These are phyloP conservation scores for Nasonia oneida DNA, from an alignment of 2,888 invertebrate genomes.

Conservation along the genomic window DNA sequence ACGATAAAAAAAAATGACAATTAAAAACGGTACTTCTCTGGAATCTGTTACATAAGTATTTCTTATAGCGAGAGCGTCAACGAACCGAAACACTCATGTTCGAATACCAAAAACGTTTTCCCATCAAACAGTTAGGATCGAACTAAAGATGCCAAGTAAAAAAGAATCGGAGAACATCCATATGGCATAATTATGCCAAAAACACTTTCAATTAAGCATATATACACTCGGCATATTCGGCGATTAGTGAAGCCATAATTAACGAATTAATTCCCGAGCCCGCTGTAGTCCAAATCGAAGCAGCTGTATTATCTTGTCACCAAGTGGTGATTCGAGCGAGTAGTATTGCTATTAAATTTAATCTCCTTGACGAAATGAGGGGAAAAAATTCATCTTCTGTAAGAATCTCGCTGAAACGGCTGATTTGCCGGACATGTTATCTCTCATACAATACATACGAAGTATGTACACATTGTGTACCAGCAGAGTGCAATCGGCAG, in stretches of 20 bases:
- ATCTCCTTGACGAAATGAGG: neutral
- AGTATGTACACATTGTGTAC: neutral
- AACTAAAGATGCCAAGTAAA: neutral
- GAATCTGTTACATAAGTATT: no score
- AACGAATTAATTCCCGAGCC: neutral
- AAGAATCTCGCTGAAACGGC: neutral
- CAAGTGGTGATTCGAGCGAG: neutral
- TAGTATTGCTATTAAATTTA: neutral
- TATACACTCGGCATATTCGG: no score
- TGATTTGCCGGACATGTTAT: neutral
- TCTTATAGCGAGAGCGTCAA: no score
- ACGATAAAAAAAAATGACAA: no score
- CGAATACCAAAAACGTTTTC: no score
- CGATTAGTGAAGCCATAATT: neutral
- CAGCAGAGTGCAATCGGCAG: neutral
- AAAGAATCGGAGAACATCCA: neutral
- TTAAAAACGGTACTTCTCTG: no score
- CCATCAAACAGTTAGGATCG: no score
- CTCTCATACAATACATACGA: neutral
- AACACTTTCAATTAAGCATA: no score
- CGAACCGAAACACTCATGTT: no score
- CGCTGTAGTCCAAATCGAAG: neutral
- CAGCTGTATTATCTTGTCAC: neutral
- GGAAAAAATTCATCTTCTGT: neutral
- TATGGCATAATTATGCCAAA: no score